Evolutionary conservation across 2,797 vertebrate genomes (phyloP), one percentile per base, ranked within the genome.

Genomic region (Anas bernieri): DNA sequence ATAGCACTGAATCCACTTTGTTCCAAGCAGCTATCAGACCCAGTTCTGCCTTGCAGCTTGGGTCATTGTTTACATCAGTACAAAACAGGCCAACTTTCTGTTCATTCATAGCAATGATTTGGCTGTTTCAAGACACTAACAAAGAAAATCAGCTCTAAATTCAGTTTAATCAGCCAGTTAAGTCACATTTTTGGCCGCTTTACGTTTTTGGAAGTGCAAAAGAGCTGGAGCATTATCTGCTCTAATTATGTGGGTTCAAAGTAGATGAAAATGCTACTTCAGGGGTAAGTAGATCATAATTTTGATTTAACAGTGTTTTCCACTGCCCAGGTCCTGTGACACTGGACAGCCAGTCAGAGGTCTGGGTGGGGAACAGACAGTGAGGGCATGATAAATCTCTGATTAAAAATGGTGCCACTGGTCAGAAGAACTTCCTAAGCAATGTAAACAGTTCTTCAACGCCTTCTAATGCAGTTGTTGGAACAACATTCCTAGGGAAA

Each of bases 21-120:
- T 83, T 92, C 52, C 43, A 68, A 39, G 66, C 10, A 76, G 35
- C 12, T 82, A 52, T 59, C 63, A 84, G 22, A 41, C 31, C 7
- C 7, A 0, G 0, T 68, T 88, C 83, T 59, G 26, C 63, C 59
- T 88, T 0, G 0, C 64, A 56, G 28, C 13, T 86, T 5, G 5
- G 46, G n/a, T 91, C 23, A 50, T 78, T 17, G 7, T 73, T 78
- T 83, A n/a, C 26, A 88, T 67, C 39, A 35, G 15, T 70, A 35
- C 37, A 58, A 90, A 62, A 30, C 18, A 54, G 43, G 14, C 4
- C 20, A 35, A 13, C 4, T 76, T 68, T 78, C 18, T 73, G 59
- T 72, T 62, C 9, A 11, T 77, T 82, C 28, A 7, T 50, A 74
- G 25, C 10, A 41, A 12, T 54, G 14, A 67, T 73, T 83, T 63